Conservation (phyloP, 2,888 invertebrate species). For the Disparrhopalites patrizii region DNA sequence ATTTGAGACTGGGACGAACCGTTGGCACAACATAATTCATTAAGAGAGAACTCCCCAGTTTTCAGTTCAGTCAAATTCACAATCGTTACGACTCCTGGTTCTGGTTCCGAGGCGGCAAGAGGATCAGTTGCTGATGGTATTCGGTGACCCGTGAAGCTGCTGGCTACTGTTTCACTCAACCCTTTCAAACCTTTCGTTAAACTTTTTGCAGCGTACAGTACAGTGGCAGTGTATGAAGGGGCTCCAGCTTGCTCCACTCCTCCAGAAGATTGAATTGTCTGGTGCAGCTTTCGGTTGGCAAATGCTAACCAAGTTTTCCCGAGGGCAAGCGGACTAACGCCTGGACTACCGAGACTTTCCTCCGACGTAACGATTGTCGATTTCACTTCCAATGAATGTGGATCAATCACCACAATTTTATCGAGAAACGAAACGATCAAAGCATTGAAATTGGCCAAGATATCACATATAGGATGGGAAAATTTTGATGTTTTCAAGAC, state of each 20-base stretch:
- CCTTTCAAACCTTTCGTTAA: conserved; percentile 84
- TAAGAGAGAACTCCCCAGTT: conserved; percentile 42
- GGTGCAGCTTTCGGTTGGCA: conserved; percentile 78
- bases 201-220: conserved; percentile 90
- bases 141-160: conserved; percentile 66
- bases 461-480: conserved; percentile 82
- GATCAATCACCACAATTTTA: conserved; percentile 86
- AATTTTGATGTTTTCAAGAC: conserved; percentile 87
- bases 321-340: conserved; percentile 72
- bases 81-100: conserved; percentile 84
- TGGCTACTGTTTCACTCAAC: conserved; percentile 86
- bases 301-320: conserved; percentile 65
- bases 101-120: conserved; percentile 54
- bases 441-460: conserved; percentile 81
- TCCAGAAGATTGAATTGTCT: conserved; percentile 73
- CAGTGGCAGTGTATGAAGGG: conserved; percentile 76
- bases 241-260: conserved; percentile 65
- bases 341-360: conserved; percentile 59
- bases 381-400: conserved; percentile 78
- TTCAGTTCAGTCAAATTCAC: conserved; percentile 59
- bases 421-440: conserved; percentile 85
- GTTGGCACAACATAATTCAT: conserved; percentile 44
- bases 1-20: conserved; percentile 49
- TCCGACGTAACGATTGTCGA: conserved; percentile 80
- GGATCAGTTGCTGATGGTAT: conserved; percentile 53